phyloP scores from a whole-genome alignment of 23 tunicate genomes.

The Styela plicata region DNA sequence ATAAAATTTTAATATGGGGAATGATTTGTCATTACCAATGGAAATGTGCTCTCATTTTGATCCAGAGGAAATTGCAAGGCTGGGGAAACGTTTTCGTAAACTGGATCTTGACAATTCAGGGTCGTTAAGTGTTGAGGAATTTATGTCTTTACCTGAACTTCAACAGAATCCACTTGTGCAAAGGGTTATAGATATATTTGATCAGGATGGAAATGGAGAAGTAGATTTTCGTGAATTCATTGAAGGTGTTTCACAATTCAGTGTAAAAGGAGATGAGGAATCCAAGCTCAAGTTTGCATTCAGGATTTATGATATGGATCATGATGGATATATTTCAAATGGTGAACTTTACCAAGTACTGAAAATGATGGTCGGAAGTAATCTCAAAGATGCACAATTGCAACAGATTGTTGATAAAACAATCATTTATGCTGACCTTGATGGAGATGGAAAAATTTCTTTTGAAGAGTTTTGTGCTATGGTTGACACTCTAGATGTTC shows the following conservation, averaged over 20 bases:
- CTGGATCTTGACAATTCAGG: slow-evolving; percentile 98
- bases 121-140: slow-evolving; percentile 89
- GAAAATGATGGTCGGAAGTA: slow-evolving; percentile 98
- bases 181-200: slow-evolving; percentile 96
- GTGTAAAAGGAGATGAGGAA: slow-evolving; percentile 92
- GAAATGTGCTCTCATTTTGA: slow-evolving; percentile 99
- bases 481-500: slow-evolving; percentile 81
- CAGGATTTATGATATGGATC: slow-evolving; percentile 96
- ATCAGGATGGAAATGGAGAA: slow-evolving; percentile 99
- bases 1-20: slow-evolving; percentile 54
- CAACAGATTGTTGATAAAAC: slow-evolving; percentile 99
- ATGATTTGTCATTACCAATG: slow-evolving; percentile 91
- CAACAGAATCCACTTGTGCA: slow-evolving; percentile 98
- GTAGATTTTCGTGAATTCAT: slow-evolving; percentile 97
- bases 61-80: slow-evolving; percentile 92
- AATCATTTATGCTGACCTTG: slow-evolving; percentile 95
- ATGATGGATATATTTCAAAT: slow-evolving; percentile 97
- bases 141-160: slow-evolving; percentile 92
- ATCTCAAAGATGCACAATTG: slow-evolving; percentile 90
- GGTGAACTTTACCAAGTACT: slow-evolving; percentile 98
- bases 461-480: slow-evolving; percentile 88
- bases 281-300: slow-evolving; percentile 97
- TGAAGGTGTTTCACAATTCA: slow-evolving; percentile 98
- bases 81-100: slow-evolving; percentile 94
- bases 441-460: slow-evolving; percentile 98